Conservation (phyloP, 2,113 vertebrate species). For the Pterocles burchelli region DNA sequence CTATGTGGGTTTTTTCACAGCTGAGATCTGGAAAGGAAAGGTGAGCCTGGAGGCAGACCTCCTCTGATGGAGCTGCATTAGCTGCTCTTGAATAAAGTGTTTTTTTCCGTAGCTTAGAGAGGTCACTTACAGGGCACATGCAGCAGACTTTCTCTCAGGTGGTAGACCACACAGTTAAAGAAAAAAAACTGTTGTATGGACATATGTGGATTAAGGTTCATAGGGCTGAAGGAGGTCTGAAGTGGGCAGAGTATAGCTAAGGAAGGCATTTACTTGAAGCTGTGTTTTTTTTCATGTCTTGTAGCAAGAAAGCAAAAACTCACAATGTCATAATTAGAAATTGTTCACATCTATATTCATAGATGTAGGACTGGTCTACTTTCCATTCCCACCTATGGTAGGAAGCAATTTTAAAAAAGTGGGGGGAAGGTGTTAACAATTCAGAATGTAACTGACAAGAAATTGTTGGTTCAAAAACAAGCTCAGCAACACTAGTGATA, state of each 20-base stretch:
- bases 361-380: background rate
- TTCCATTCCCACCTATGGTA: background rate
- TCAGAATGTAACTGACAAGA: background rate
- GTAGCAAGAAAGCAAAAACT: background rate
- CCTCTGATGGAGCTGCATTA: background rate
- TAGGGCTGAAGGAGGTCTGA: background rate
- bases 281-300: background rate
- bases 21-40: background rate
- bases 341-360: background rate
- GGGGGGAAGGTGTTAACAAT: background rate
- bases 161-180: background rate
- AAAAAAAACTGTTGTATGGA: background rate
- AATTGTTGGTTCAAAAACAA: background rate
- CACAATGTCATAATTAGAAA: background rate
- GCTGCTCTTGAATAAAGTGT: background rate
- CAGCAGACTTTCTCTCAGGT: background rate
- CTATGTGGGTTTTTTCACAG: background rate
- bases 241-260: background rate
- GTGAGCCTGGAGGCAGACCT: background rate
- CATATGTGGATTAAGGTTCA: background rate
- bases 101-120: background rate
- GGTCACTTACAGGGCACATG: background rate
- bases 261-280: background rate
- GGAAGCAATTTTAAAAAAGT: background rate
- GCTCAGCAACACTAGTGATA: background rate